Evolutionary conservation across 2,797 vertebrate species (phyloP), one percentile per base, ranked within the genome.

Genomic region (Furcifer pardalis): DNA sequence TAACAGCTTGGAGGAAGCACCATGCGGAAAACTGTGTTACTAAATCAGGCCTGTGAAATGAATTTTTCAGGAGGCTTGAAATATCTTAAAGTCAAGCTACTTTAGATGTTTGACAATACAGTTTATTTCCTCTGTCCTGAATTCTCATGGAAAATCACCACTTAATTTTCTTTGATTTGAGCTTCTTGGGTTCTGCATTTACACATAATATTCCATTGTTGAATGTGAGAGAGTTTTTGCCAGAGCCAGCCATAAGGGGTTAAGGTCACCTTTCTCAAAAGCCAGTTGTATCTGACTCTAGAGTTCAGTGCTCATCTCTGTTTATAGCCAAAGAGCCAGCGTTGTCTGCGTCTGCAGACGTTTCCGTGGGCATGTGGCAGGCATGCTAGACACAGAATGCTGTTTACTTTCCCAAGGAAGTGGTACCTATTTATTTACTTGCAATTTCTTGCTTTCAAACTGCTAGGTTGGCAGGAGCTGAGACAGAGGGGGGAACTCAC

Each of bases 1-100:
- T 68, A 77, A 60, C 44, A 86, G 27, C 52, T 86, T 0, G 7
- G 77, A 89, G 32, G 21, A 23, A 19, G 44, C 60, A 21, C 21
- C 12, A 68, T 87, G 1, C 13, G 84, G 27, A 73, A 4, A 1
- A 1, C 35, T 81, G 32, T 40, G 15, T 79, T 79, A 79, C 83
- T 84, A 79, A 84, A 79, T 84, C 77, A 75, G 66, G 71, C 35
- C 71, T 44, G 37, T 74, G 46, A 80, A 32, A 56, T 85, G 62
- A 75, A 75, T 85, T 84, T 84, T 84, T 84, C 75, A 78, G 30
- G 82, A 65, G 15, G 0, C 79, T 63, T 87, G n/a, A 60, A 10
- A 21, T 60, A 88, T 59, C 30, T 9, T 65, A 52, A 27, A 0
- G 1, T 35, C 66, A 23, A 81, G 13, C 65, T 86, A 30, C 59